These are phyloP conservation scores for Mellilla xanthometata DNA, from an alignment of 2,888 invertebrate genomes.

Conservation along the genomic window DNA sequence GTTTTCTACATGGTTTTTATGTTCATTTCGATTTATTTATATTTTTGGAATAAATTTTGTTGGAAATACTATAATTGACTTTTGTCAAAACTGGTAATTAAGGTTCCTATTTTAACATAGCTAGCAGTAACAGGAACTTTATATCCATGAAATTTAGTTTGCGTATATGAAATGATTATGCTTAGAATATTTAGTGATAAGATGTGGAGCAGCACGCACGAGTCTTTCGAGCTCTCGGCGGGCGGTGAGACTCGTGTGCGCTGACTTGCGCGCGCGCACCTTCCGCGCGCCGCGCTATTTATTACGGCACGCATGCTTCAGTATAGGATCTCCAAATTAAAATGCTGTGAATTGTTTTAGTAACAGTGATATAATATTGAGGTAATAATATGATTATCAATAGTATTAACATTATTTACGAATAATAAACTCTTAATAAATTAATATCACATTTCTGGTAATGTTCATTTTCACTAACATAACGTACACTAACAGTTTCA, in stretches of 20 bases:
- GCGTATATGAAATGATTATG: neutral
- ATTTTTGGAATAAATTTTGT: conserved; percentile 81
- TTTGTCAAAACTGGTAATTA: conserved; percentile 75
- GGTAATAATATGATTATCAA: conserved; percentile 27
- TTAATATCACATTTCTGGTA: conserved; percentile 76
- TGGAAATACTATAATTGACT: conserved; percentile 61
- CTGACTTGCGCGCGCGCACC: neutral
- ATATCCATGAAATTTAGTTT: conserved; percentile 8
- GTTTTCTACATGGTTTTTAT: conserved; percentile 80
- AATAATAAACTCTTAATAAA: conserved; percentile 56
- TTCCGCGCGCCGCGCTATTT: neutral
- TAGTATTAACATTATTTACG: conserved; percentile 27
- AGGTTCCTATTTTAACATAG: conserved; percentile 63
- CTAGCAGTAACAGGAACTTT: conserved; percentile 24
- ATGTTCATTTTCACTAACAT: conserved; percentile 66
- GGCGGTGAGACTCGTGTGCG: neutral
- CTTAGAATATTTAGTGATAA: conserved; percentile 21
- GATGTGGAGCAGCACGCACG: conserved; percentile 16
- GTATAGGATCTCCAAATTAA: conserved; percentile 20
- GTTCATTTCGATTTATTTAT: conserved; percentile 77
- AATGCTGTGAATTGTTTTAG: conserved; percentile 29
- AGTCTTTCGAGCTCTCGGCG: neutral
- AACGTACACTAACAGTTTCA: conserved; percentile 55
- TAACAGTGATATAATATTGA: conserved; percentile 27
- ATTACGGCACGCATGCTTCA: conserved; percentile 1